These are phyloP conservation scores for Aporrectodea caliginosa DNA, from an alignment of 1,140 invertebrate species.

Conservation along the genomic window DNA sequence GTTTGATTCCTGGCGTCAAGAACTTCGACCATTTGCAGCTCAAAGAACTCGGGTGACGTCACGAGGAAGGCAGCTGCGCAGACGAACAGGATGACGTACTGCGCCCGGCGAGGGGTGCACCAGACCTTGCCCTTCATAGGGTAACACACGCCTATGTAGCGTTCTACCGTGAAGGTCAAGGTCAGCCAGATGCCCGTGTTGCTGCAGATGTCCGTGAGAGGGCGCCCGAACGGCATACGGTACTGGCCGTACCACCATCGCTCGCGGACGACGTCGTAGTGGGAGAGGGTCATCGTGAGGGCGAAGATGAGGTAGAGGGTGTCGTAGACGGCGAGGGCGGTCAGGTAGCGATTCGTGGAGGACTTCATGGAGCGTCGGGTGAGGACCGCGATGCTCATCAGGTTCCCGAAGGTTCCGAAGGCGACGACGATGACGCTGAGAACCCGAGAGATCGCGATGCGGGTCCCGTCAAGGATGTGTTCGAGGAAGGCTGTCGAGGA, in stretches of 20 bases:
- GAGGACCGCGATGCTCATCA: slow-evolving; percentile 59
- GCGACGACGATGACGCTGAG: slow-evolving; percentile 41
- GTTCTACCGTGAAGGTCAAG: slow-evolving; percentile 72
- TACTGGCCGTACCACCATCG: not conserved
- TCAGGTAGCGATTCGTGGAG: slow-evolving; percentile 71
- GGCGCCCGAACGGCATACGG: slow-evolving; percentile 57
- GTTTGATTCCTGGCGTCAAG: not conserved
- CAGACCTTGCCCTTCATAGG: slow-evolving; percentile 70
- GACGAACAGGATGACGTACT: slow-evolving; percentile 61
- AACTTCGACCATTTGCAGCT: slow-evolving; percentile 40
- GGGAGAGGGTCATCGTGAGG: slow-evolving; percentile 63
- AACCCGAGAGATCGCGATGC: slow-evolving; percentile 36
- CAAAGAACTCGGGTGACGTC: slow-evolving; percentile 66
- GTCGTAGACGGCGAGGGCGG: slow-evolving; percentile 69
- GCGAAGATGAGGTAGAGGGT: slow-evolving; percentile 67
- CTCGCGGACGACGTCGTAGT: slow-evolving; percentile 53
- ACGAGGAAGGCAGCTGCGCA: slow-evolving; percentile 62
- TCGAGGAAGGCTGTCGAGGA: not conserved
- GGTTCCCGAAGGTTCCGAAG: slow-evolving; percentile 42
- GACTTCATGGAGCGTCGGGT: slow-evolving; percentile 69
- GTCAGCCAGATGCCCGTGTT: slow-evolving; percentile 72
- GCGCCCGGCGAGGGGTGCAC: slow-evolving; percentile 62
- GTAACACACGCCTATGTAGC: slow-evolving; percentile 73
- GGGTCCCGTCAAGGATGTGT: slow-evolving; percentile 19
- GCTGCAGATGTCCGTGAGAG: slow-evolving; percentile 65